Conservation (phyloP, 1,140 invertebrate species). For the Drosophila sproati region DNA sequence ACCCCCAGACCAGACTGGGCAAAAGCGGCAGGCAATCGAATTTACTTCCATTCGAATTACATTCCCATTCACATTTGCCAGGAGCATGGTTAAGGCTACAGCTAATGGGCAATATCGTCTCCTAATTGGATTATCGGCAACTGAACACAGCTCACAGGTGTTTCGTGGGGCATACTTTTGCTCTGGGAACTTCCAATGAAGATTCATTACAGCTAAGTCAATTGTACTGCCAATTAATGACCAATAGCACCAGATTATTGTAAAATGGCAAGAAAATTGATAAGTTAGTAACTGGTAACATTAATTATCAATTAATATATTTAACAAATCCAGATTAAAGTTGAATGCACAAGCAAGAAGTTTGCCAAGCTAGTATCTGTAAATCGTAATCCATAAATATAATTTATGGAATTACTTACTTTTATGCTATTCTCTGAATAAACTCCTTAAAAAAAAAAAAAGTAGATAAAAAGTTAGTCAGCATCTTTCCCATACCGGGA, state of each 20-base stretch:
- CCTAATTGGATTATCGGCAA: slow-evolving; percentile 68
- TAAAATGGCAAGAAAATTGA: too few relatives aligned
- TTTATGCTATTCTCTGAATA: too few relatives aligned
- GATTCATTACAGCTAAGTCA: slow-evolving; percentile 46
- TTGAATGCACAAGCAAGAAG: too few relatives aligned
- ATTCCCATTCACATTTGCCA: slow-evolving; percentile 36
- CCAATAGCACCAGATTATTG: too few relatives aligned
- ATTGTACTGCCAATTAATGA: slow-evolving; percentile 23
- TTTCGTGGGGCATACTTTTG: neutral
- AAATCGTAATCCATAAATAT: too few relatives aligned
- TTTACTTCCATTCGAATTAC: slow-evolving; percentile 49
- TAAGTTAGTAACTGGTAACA: neutral
- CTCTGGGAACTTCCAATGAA: slow-evolving; percentile 15
- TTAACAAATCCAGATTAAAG: too few relatives aligned
- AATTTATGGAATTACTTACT: too few relatives aligned
- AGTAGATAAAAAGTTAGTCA: too few relatives aligned
- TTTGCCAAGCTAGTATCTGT: too few relatives aligned
- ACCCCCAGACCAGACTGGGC: neutral
- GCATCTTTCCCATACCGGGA: slow-evolving; percentile 91
- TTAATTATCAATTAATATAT: too few relatives aligned
- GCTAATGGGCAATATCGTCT: slow-evolving; percentile 67
- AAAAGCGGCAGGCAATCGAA: slow-evolving; percentile 45
- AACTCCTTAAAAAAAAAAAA: too few relatives aligned
- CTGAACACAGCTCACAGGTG: slow-evolving; percentile 26
- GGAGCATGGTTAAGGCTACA: slow-evolving; percentile 14